These are phyloP conservation scores for Macrocentrus cingulum DNA, from an alignment of 1,140 invertebrate species.

Conservation along the genomic window DNA sequence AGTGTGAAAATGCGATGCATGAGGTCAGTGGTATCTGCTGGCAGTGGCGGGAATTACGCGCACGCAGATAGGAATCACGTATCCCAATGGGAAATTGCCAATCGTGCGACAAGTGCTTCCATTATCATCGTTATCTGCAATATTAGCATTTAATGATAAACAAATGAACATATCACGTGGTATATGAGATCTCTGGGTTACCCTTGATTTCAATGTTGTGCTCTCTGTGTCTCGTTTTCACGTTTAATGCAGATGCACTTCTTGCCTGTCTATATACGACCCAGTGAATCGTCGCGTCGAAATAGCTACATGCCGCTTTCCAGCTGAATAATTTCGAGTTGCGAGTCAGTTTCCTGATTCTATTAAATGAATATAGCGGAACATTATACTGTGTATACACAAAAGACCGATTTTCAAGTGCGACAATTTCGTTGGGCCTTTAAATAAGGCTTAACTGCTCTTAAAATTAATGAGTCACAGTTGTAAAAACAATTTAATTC, in stretches of 20 bases:
- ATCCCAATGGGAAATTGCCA: constrained; percentile 21
- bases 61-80: constrained; percentile 3
- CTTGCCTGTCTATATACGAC: background rate
- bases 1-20: constrained; percentile 9
- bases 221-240: no score
- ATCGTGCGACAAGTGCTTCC: constrained; percentile 26
- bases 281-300: constrained; percentile 1
- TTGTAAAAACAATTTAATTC: no score
- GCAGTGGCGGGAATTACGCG: background rate
- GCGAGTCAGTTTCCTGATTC: background rate
- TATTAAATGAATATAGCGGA: constrained; percentile 11
- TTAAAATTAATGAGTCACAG: no score
- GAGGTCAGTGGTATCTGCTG: background rate
- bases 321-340: constrained; percentile 16
- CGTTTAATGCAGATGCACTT: no score
- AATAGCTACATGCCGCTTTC: background rate
- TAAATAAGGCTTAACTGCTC: no score
- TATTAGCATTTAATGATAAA: constrained; percentile 28
- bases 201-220: no score
- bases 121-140: constrained; percentile 24
- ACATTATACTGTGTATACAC: background rate
- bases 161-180: constrained; percentile 21
- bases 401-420: no score
- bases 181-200: background rate
- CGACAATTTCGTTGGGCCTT: no score